These are phyloP conservation scores for Acanthurus tractus DNA, from an alignment of 2,797 vertebrate genomes.

Conservation along the genomic window DNA sequence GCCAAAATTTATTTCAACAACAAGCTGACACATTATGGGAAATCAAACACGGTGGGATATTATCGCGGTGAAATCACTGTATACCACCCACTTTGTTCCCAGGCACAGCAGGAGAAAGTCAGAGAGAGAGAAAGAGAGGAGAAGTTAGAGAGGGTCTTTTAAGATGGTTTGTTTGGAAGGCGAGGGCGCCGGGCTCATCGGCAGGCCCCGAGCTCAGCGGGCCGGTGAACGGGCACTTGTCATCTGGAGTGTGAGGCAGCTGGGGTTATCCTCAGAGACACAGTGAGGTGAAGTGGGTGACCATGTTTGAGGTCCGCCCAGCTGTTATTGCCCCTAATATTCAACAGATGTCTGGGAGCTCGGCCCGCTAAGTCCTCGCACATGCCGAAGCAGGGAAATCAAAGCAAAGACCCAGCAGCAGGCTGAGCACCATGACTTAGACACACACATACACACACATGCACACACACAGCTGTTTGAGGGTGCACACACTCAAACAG, in stretches of 20 bases:
- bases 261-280: constrained; percentile 84
- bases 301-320: constrained; percentile 84
- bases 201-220: constrained; percentile 58
- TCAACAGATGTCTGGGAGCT: constrained; percentile 84
- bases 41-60: constrained; percentile 79
- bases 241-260: constrained; percentile 80
- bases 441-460: not conserved
- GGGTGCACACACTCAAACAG: constrained; percentile 55
- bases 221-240: constrained; percentile 79
- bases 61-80: constrained; percentile 71
- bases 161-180: constrained; percentile 54
- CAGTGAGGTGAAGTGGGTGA: constrained; percentile 84
- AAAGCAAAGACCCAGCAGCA: constrained; percentile 74
- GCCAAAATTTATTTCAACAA: constrained; percentile 78
- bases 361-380: constrained; percentile 79
- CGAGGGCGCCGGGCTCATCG: constrained; percentile 50
- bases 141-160: constrained; percentile 46
- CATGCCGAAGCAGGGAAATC: constrained; percentile 78
- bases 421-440: constrained; percentile 44
- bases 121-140: constrained; percentile 24
- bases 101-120: constrained; percentile 66
- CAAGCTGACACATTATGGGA: constrained; percentile 80
- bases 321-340: constrained; percentile 87
- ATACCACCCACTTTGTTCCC: constrained; percentile 83
- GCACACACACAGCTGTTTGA: constrained; percentile 60